Evolutionary conservation across 2,113 vertebrate genomes (phyloP).

Genomic region (Phalacrocorax brasilianus): DNA sequence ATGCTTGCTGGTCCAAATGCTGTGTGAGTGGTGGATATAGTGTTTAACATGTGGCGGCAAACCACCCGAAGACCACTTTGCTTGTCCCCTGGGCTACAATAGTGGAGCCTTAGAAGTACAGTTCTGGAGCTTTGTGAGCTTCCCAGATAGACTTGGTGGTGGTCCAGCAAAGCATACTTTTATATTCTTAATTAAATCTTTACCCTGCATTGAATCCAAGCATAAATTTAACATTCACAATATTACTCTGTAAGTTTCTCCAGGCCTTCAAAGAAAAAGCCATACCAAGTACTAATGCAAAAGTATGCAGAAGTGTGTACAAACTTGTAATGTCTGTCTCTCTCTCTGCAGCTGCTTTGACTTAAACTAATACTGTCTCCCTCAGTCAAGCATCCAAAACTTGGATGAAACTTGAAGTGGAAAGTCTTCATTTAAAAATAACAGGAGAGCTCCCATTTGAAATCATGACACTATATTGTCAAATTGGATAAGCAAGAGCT

Average conservation of each 20-base stretch:
- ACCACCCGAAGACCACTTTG: neutral
- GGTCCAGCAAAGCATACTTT: neutral
- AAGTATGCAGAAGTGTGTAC: neutral
- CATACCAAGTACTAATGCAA: neutral
- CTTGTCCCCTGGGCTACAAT: neutral
- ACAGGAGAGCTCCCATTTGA: neutral
- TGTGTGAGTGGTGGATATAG: rapidly evolving
- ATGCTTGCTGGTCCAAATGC: neutral
- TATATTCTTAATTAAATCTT: neutral
- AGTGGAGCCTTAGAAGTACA: neutral
- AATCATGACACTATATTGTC: neutral
- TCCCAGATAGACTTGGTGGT: neutral
- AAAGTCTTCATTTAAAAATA: neutral
- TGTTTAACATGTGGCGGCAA: neutral
- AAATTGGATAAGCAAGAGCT: neutral
- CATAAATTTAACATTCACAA: neutral
- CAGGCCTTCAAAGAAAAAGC: neutral
- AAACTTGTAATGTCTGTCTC: neutral
- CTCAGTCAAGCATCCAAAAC: neutral
- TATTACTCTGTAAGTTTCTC: neutral
- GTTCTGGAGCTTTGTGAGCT: neutral
- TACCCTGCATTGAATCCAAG: neutral
- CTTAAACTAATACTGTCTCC: neutral
- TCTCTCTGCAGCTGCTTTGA: neutral
- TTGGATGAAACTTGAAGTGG: neutral